phyloP scores from a whole-genome alignment of 2,113 vertebrate genomes.

The Odobenus rosmarus region DNA sequence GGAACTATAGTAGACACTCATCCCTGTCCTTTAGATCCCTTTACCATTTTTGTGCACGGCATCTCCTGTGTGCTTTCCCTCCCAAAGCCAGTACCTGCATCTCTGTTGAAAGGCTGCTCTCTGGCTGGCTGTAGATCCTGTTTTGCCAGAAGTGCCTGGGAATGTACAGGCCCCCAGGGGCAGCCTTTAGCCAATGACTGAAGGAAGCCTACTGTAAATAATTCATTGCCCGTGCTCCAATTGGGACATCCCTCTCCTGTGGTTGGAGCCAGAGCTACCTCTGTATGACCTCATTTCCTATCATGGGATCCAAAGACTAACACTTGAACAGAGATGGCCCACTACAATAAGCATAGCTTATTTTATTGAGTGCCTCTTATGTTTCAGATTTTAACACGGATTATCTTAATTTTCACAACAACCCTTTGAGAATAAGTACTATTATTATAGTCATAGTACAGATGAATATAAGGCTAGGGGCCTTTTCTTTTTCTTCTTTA shows the following conservation, averaged over 20 bases:
- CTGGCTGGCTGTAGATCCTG: not conserved
- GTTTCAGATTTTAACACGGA: constrained; percentile 2
- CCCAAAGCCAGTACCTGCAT: not conserved
- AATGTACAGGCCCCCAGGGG: not conserved
- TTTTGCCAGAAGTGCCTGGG: not conserved
- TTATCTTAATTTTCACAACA: not conserved
- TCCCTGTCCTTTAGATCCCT: not conserved
- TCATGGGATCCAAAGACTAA: not conserved
- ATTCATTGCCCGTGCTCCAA: not conserved
- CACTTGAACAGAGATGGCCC: not conserved
- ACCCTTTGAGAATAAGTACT: not conserved
- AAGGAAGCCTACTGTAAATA: not conserved
- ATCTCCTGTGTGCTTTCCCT: rapidly evolving
- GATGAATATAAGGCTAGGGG: not conserved
- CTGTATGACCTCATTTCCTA: not conserved
- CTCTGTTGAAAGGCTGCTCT: not conserved
- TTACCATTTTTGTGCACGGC: not conserved
- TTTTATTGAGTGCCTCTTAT: not conserved
- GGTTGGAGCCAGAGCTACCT: not conserved
- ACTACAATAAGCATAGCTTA: not conserved
- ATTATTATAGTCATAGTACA: not conserved
- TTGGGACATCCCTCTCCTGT: not conserved
- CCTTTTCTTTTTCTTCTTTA: not conserved
- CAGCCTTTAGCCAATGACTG: not conserved
- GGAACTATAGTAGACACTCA: not conserved